Conservation (phyloP, 2,797 vertebrate genomes). For the Spea hammondii region DNA sequence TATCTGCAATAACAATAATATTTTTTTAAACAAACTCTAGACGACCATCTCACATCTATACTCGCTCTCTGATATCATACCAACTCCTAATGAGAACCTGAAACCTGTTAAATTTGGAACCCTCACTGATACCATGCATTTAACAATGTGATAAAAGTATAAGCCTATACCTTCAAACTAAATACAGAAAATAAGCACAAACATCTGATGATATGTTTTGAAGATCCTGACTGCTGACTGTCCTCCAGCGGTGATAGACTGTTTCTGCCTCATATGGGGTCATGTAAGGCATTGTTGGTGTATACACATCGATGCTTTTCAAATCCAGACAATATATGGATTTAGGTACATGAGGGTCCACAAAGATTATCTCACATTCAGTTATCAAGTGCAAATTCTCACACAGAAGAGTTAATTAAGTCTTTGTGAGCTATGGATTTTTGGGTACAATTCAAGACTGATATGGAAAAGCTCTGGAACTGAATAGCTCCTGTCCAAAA, state of each 20-base stretch:
- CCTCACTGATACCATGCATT: background rate
- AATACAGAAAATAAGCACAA: background rate
- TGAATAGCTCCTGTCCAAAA: too few relatives aligned
- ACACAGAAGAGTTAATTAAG: too few relatives aligned
- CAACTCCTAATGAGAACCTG: background rate
- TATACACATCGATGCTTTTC: too few relatives aligned
- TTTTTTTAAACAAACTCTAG: background rate
- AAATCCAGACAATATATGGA: too few relatives aligned
- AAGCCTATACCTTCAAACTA: background rate
- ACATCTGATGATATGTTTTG: background rate
- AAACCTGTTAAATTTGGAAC: background rate
- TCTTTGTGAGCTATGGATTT: too few relatives aligned
- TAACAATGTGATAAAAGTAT: background rate
- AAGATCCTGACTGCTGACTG: background rate
- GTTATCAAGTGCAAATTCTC: too few relatives aligned
- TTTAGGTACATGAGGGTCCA: too few relatives aligned
- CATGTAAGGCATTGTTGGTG: too few relatives aligned
- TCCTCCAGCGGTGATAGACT: background rate
- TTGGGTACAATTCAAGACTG: too few relatives aligned
- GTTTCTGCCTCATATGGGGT: background rate
- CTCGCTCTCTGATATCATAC: background rate
- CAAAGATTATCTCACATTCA: too few relatives aligned
- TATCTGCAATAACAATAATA: background rate
- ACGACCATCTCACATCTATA: background rate
- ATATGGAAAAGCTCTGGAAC: too few relatives aligned